Evolutionary conservation across 2,113 vertebrate genomes (phyloP).

Genomic region (Pterocles orientalis): DNA sequence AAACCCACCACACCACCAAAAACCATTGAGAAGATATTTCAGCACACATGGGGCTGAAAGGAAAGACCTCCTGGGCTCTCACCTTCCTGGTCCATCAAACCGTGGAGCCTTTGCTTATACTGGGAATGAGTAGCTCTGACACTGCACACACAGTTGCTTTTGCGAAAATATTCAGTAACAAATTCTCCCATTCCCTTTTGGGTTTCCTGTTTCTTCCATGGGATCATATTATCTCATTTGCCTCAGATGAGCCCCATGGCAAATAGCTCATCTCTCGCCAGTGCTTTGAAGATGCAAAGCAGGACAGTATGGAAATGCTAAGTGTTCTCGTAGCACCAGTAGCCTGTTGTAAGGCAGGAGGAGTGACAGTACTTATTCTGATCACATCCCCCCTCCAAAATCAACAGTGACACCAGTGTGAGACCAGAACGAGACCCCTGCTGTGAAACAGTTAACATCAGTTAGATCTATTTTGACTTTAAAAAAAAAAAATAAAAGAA

Average conservation of each 20-base stretch:
- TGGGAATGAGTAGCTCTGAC: background rate
- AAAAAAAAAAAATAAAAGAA: background rate
- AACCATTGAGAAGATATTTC: background rate
- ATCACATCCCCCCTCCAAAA: constrained; percentile 56
- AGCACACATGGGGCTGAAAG: background rate
- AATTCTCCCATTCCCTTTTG: constrained; percentile 27
- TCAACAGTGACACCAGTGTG: constrained; percentile 67
- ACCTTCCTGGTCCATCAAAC: background rate
- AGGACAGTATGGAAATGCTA: constrained; percentile 28
- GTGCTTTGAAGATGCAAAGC: constrained; percentile 50
- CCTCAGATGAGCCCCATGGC: constrained; percentile 8
- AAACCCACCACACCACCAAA: too few species aligned
- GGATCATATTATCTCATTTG: constrained; percentile 42
- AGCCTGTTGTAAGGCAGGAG: background rate
- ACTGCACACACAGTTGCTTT: background rate
- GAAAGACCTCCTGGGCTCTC: background rate
- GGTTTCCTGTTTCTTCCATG: background rate
- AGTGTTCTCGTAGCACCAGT: background rate
- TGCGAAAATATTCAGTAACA: constrained; percentile 39
- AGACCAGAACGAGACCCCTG: constrained; percentile 55
- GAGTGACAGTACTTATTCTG: constrained; percentile 53
- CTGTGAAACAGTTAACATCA: constrained; percentile 69
- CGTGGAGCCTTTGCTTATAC: background rate
- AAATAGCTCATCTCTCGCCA: constrained; percentile 19
- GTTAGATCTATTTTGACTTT: constrained; percentile 54